Evolutionary conservation across 2,888 invertebrate genomes (phyloP).

Genomic region (Spisula solida): DNA sequence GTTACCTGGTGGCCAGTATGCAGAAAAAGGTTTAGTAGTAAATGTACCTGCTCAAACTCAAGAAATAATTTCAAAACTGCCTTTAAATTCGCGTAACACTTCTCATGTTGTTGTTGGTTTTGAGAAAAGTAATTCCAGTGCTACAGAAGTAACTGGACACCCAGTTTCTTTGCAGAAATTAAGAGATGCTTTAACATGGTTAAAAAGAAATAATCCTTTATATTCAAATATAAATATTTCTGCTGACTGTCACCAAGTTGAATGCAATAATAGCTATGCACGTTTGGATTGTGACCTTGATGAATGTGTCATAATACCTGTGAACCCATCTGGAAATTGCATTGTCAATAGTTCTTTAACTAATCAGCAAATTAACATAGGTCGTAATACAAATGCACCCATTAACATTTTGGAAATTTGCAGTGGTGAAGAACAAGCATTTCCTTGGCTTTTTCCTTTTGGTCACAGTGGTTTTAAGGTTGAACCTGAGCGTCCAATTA

Average conservation of each 20-base stretch:
- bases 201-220: constrained; percentile 47
- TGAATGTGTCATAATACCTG: constrained; percentile 41
- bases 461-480: constrained; percentile 47
- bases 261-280: not conserved
- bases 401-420: constrained; percentile 47
- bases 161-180: constrained; percentile 14
- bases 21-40: constrained; percentile 54
- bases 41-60: too few relatives aligned
- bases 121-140: not conserved
- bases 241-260: not conserved
- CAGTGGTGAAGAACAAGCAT: constrained; percentile 60
- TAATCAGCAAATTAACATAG: constrained; percentile 15
- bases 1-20: constrained; percentile 62
- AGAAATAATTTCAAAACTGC: constrained; percentile 20
- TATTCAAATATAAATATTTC: constrained; percentile 29
- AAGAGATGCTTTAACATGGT: constrained; percentile 26
- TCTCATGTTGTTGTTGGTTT: constrained; percentile 29
- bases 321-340: constrained; percentile 24
- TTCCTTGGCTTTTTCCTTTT: constrained; percentile 66
- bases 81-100: not conserved
- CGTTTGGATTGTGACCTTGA: not conserved
- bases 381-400: constrained; percentile 7
- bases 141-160: not conserved
- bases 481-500: not conserved
- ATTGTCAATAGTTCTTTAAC: not conserved